Evolutionary conservation across 1,140 invertebrate species (phyloP).

Genomic region (Eriosoma lanigerum): DNA sequence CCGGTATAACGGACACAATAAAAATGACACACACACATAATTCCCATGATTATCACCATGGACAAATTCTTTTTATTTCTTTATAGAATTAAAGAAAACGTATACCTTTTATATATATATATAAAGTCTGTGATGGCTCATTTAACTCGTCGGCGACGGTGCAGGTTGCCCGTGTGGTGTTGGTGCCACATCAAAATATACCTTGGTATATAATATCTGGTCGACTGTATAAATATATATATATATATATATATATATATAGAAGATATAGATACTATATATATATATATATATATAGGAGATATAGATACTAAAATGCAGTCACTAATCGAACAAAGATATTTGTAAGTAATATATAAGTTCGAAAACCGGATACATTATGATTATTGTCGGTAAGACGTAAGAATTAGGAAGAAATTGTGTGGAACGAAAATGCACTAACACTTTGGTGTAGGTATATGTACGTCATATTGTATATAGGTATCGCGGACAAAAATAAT

Average conservation of each 20-base stretch:
- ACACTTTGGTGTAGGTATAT: background rate
- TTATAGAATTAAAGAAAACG: conserved; percentile 42
- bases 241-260: too few relatives aligned
- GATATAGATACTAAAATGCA: background rate
- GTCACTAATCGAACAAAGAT: conserved; percentile 40
- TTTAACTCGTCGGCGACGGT: conserved; percentile 11
- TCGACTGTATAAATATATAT: background rate
- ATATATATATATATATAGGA: background rate
- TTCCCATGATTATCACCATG: conserved; percentile 37
- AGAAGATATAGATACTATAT: background rate
- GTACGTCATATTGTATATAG: background rate
- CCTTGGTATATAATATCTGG: background rate
- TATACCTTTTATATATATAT: background rate
- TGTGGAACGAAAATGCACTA: background rate
- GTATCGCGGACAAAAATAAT: background rate
- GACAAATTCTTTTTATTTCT: conserved; percentile 34
- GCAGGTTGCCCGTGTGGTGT: conserved; percentile 11
- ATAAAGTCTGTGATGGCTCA: conserved; percentile 31
- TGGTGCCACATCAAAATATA: too few relatives aligned
- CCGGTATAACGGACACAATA: conserved; percentile 22
- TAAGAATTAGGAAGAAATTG: conserved; percentile 25
- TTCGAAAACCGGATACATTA: conserved; percentile 34
- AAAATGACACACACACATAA: conserved; percentile 36
- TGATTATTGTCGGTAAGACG: conserved; percentile 15
- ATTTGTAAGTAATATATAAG: conserved; percentile 9